These are phyloP conservation scores for Drosophila melanogaster DNA, from an alignment of 1,140 invertebrate species.

Conservation along the genomic window Release_6_plus_ISO1_MT NT_037436.4:13346501-13347000, in stretches of 20 bases:
- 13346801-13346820: conserved; percentile 75
- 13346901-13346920: background rate
- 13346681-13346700: conserved; percentile 59
- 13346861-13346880: conserved; percentile 36
- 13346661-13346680: conserved; percentile 54
- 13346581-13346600: conserved; percentile 47
- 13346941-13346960: conserved; percentile 9
- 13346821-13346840: conserved; percentile 25
- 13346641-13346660: conserved; percentile 74
- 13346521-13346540: conserved; percentile 37
- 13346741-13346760: conserved; percentile 48
- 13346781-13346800: conserved; percentile 78
- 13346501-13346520: conserved; percentile 26
- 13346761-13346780: conserved; percentile 76
- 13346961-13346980: conserved; percentile 15
- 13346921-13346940: conserved; percentile 1
- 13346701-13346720: conserved; percentile 49
- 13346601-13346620: conserved; percentile 81
- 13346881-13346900: conserved; percentile 27
- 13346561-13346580: background rate
- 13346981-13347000: conserved; percentile 8
- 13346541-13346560: too few species aligned
- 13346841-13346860: conserved; percentile 4
- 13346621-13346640: conserved; percentile 63
- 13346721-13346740: conserved; percentile 71